Conservation (phyloP, 2,888 invertebrate genomes). For the Alsophila aescularia region DNA sequence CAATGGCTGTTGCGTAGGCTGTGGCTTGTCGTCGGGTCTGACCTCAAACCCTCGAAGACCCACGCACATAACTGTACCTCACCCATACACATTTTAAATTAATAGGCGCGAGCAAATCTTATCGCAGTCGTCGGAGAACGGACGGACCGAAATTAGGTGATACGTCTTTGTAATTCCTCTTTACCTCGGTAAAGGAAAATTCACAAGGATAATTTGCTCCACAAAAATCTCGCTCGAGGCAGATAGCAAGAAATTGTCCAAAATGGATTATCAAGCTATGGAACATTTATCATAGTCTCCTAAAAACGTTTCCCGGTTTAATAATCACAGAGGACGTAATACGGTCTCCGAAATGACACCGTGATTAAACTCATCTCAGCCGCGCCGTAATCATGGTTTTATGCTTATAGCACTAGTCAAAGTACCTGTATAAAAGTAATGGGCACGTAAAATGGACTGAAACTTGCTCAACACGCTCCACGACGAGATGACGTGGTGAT, state of each 20-base stretch:
- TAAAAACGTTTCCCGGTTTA: constrained; percentile 11
- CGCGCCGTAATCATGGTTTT: constrained; percentile 34
- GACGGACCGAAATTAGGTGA: constrained; percentile 29
- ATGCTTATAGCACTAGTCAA: constrained; percentile 31
- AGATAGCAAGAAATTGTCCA: not conserved
- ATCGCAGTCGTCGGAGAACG: constrained; percentile 14
- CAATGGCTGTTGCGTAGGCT: constrained; percentile 46
- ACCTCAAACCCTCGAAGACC: constrained; percentile 54
- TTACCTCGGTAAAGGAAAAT: constrained; percentile 27
- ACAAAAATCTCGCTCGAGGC: constrained; percentile 12
- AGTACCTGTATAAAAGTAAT: constrained; percentile 43
- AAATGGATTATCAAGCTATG: constrained; percentile 7
- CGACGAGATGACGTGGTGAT: constrained; percentile 49
- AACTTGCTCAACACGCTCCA: constrained; percentile 50
- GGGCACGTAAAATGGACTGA: constrained; percentile 42
- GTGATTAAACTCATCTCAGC: constrained; percentile 39
- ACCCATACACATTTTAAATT: constrained; percentile 36
- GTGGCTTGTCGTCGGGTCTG: constrained; percentile 55
- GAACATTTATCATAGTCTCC: not conserved
- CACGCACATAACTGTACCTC: constrained; percentile 71
- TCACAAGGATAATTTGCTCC: constrained; percentile 29
- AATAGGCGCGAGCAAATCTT: constrained; percentile 36
- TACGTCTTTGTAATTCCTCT: constrained; percentile 34
- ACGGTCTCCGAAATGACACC: constrained; percentile 22
- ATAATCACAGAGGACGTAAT: constrained; percentile 10